Evolutionary conservation across 2,888 invertebrate species (phyloP).

Genomic region (Drosophila heteroneura): DNA sequence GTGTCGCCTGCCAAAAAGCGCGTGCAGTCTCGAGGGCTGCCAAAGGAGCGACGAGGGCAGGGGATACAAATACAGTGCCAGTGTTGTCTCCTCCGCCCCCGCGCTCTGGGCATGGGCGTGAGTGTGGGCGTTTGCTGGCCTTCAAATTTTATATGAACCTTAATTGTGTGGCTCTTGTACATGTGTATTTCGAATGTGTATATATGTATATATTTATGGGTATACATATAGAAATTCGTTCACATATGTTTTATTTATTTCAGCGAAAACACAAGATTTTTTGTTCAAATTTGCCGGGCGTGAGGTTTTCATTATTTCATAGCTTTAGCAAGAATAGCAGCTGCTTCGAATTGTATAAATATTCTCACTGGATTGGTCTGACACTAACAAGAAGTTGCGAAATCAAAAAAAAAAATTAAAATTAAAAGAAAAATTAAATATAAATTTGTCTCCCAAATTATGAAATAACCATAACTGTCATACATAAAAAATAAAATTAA

Average conservation of each 20-base stretch:
- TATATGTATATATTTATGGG: constrained; percentile 35
- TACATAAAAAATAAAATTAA: background rate
- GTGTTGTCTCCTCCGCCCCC: constrained; percentile 13
- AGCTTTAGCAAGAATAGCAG: constrained; percentile 31
- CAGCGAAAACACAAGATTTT: constrained; percentile 37
- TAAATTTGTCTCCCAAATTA: background rate
- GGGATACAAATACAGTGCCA: background rate
- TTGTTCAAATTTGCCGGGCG: constrained; percentile 49
- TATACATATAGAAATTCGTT: constrained; percentile 44
- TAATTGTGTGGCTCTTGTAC: constrained; percentile 58
- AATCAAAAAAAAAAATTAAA: background rate
- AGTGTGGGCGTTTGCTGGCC: constrained; percentile 58
- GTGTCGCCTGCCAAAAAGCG: constrained; percentile 79
- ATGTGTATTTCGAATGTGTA: constrained; percentile 16
- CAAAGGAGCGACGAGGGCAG: constrained; percentile 32
- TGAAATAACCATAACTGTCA: background rate
- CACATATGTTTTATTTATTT: constrained; percentile 67
- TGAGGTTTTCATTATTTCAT: constrained; percentile 31
- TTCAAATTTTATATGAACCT: constrained; percentile 75
- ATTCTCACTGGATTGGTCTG: constrained; percentile 10
- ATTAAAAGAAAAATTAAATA: background rate
- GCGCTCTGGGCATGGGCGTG: constrained; percentile 27
- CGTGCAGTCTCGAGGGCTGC: constrained; percentile 65
- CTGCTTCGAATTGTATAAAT: constrained; percentile 30
- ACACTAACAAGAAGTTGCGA: constrained; percentile 7